Evolutionary conservation across 2,797 vertebrate species (phyloP).

Genomic region (Hirundo rustica): DNA sequence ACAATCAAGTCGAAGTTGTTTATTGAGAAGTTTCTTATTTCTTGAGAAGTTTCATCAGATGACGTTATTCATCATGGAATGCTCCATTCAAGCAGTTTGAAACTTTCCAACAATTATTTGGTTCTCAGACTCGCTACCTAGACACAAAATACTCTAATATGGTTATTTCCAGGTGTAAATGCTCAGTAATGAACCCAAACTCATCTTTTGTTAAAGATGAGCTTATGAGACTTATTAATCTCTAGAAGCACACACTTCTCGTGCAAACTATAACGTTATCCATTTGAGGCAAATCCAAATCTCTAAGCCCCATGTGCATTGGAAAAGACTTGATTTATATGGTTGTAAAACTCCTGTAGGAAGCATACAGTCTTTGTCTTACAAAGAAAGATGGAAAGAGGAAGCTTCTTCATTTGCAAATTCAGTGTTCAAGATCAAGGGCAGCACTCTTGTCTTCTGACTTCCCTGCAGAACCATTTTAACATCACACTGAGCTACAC

Average conservation of each 20-base stretch:
- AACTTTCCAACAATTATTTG: neutral
- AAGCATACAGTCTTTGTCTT: neutral
- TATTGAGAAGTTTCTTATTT: neutral
- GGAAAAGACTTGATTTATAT: neutral
- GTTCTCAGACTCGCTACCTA: neutral
- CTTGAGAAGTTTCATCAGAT: neutral
- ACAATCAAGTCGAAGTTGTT: neutral
- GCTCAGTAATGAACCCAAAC: neutral
- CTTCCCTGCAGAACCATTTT: neutral
- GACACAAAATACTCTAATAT: neutral
- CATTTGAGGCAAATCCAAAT: neutral
- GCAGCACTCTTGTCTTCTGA: neutral
- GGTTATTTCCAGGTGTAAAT: neutral
- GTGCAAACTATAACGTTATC: neutral
- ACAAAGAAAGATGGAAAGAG: slow-evolving; percentile 1
- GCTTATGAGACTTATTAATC: neutral
- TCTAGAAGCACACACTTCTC: neutral
- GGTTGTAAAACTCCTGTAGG: neutral
- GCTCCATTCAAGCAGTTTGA: neutral
- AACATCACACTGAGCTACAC: neutral
- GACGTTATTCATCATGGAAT: neutral
- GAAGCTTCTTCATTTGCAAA: neutral
- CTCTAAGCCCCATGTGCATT: neutral
- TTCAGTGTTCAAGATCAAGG: neutral
- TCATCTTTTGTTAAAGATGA: neutral